Conservation (phyloP, 2,888 invertebrate genomes). For the Pogonocherus hispidulus region DNA sequence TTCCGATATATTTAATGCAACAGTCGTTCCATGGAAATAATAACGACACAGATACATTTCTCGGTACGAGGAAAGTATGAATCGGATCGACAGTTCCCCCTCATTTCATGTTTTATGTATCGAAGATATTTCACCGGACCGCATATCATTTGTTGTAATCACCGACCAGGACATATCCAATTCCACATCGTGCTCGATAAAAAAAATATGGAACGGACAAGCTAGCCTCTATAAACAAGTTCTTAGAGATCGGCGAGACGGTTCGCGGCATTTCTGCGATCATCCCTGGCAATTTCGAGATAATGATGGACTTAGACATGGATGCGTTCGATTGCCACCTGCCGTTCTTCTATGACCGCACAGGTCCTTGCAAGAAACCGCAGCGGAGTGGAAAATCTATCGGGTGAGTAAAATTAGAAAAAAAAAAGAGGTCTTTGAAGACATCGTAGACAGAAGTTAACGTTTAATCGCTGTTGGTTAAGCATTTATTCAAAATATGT, state of each 20-base stretch:
- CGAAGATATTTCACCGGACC: slow-evolving; percentile 19
- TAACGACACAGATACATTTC: slow-evolving; percentile 1
- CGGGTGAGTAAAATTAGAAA: slow-evolving; percentile 18
- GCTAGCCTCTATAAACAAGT: slow-evolving; percentile 17
- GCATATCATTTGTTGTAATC: slow-evolving; percentile 33
- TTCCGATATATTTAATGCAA: neutral
- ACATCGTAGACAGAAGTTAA: no score
- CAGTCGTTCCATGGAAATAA: neutral
- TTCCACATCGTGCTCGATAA: slow-evolving; percentile 4
- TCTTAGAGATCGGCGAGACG: slow-evolving; percentile 19
- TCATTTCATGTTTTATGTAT: slow-evolving; percentile 3
- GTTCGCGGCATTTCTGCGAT: slow-evolving; percentile 37
- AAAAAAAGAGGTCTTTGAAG: no score
- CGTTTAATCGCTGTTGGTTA: no score
- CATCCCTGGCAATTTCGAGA: slow-evolving; percentile 53
- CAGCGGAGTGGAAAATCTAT: slow-evolving; percentile 10
- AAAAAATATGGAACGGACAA: slow-evolving; percentile 7
- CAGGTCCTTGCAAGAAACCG: slow-evolving; percentile 18
- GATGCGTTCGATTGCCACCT: slow-evolving; percentile 55
- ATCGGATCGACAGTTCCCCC: neutral
- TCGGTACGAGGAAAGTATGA: neutral
- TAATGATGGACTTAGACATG: slow-evolving; percentile 53
- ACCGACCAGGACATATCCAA: slow-evolving; percentile 14
- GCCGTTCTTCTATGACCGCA: slow-evolving; percentile 41
- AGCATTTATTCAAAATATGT: no score